Percentiles rank a stretch among this genome's conserved stretches.
Evolutionary conservation across 2,888 invertebrate genomes (phyloP).

Genomic region (Amiota minor): DNA sequence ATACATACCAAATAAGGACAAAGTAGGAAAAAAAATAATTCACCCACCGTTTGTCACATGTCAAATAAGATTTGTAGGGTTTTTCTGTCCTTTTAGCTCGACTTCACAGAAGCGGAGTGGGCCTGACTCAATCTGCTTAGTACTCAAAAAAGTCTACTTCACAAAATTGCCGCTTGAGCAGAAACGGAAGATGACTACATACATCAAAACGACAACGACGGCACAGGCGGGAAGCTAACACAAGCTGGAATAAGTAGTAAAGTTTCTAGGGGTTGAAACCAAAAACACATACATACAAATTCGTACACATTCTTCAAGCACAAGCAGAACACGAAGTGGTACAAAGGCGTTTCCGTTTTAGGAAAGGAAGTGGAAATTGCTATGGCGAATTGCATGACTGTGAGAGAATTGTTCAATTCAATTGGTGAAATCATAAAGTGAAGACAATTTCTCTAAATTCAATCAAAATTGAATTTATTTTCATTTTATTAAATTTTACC

Average conservation of each 20-base stretch:
- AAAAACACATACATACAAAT: too few relatives aligned
- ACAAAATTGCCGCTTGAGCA: neutral
- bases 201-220: slow-evolving; percentile 1
- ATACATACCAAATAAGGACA: neutral
- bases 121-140: neutral
- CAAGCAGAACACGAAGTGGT: neutral
- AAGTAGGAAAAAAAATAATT: neutral
- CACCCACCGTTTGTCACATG: too few relatives aligned
- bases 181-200: slow-evolving; percentile 25
- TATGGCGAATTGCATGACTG: slow-evolving; percentile 52
- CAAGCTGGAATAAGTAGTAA: too few relatives aligned
- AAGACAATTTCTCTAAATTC: neutral
- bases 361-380: slow-evolving; percentile 31
- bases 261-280: too few relatives aligned
- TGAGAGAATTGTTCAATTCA: too few relatives aligned
- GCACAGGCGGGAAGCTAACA: neutral
- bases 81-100: neutral
- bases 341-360: slow-evolving; percentile 46
- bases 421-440: too few relatives aligned
- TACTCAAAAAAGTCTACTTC: neutral
- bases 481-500: neutral
- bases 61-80: neutral
- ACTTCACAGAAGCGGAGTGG: neutral
- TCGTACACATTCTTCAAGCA: too few relatives aligned
- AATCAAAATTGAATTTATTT: slow-evolving; percentile 1